Evolutionary conservation across 2,797 vertebrate species (phyloP).

Genomic region (Pelodytes ibericus): DNA sequence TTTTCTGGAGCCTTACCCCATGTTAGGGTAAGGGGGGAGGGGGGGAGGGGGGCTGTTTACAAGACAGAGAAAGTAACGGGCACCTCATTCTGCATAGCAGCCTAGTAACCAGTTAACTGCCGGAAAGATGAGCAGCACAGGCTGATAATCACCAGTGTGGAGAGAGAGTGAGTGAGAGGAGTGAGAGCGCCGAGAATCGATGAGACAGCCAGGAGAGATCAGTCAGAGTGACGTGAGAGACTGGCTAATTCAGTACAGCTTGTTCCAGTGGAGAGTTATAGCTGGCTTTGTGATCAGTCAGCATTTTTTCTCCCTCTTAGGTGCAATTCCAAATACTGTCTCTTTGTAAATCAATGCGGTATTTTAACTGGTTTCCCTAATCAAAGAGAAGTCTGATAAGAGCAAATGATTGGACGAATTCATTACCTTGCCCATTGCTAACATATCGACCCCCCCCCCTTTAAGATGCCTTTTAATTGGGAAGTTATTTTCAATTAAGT

Average conservation of each 20-base stretch:
- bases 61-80: background rate
- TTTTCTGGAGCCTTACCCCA: too few relatives aligned
- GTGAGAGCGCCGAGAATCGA: background rate
- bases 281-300: constrained; percentile 12
- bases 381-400: background rate
- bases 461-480: background rate
- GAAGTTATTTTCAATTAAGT: background rate
- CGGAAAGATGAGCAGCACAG: background rate
- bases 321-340: background rate
- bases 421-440: background rate
- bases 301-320: background rate
- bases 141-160: background rate
- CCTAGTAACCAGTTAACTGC: background rate
- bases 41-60: background rate
- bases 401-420: background rate
- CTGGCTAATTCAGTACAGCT: background rate
- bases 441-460: background rate
- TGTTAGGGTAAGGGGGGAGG: background rate
- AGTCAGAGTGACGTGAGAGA: background rate
- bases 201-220: background rate
- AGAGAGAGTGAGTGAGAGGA: too few relatives aligned
- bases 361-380: background rate
- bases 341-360: background rate
- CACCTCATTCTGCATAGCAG: too few relatives aligned
- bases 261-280: background rate